phyloP scores from a whole-genome alignment of 2,797 vertebrate genomes.

The Pelochelys cantorii region DNA sequence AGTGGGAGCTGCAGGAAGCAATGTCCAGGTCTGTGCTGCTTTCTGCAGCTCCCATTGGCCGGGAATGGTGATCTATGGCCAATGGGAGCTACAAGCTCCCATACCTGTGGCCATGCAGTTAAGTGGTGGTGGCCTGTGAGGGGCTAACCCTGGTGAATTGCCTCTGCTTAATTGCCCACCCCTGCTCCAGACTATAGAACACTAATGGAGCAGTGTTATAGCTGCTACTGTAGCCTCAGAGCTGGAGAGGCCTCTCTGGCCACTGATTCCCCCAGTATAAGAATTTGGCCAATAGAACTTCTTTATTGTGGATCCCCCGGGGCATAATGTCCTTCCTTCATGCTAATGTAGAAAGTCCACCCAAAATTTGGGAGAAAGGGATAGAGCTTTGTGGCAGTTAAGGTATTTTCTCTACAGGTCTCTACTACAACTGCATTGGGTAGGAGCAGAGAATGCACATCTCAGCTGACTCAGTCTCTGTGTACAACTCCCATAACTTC shows the following conservation, averaged over 20 bases:
- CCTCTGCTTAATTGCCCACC: no score
- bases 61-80: no score
- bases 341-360: neutral
- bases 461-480: neutral
- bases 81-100: no score
- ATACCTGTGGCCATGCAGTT: no score
- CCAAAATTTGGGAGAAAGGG: rapidly evolving
- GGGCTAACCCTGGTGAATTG: no score
- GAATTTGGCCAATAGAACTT: neutral
- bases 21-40: no score
- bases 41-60: no score
- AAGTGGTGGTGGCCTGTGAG: no score
- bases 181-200: neutral
- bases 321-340: rapidly evolving
- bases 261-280: neutral
- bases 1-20: no score
- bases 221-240: neutral
- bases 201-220: neutral
- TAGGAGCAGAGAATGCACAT: neutral
- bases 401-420: no score
- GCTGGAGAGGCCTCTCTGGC: neutral
- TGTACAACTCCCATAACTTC: neutral
- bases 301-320: neutral
- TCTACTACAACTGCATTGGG: neutral
- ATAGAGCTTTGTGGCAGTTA: neutral